Evolutionary conservation across 1,140 invertebrate species (phyloP).

Genomic region (Neodiprion fabricii): DNA sequence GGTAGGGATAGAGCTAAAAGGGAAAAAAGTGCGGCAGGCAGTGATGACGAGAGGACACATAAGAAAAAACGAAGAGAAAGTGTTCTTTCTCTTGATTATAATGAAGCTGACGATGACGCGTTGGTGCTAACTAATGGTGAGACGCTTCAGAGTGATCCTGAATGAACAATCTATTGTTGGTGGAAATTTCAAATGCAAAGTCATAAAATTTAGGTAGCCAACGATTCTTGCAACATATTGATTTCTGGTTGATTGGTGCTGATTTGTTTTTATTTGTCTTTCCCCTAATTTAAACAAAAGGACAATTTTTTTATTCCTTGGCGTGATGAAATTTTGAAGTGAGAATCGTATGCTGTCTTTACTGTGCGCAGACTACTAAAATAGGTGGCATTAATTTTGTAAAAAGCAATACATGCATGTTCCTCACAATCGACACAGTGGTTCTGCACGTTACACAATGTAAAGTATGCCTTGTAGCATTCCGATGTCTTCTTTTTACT

Average conservation of each 20-base stretch:
- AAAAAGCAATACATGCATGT: too few relatives aligned
- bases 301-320: background rate
- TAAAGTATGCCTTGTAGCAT: too few relatives aligned
- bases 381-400: too few relatives aligned
- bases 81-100: constrained; percentile 74
- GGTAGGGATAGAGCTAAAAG: constrained; percentile 58
- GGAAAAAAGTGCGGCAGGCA: constrained; percentile 56
- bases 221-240: background rate
- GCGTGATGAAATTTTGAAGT: background rate
- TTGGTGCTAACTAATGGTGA: constrained; percentile 65
- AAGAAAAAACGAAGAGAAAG: constrained; percentile 72
- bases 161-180: background rate
- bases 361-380: background rate
- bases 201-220: background rate
- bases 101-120: constrained; percentile 69
- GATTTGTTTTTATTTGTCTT: background rate
- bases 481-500: too few relatives aligned
- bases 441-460: too few relatives aligned
- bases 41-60: constrained; percentile 60
- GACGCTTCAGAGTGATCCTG: constrained; percentile 61
- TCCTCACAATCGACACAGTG: too few relatives aligned
- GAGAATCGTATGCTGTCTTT: background rate
- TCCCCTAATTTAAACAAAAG: background rate
- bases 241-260: background rate
- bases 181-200: background rate